A percentile compares a stretch with the other conserved stretches of the same genome.
Evolutionary conservation across 1,140 invertebrate genomes (phyloP).

Genomic region (Leptopilina boulardi): DNA sequence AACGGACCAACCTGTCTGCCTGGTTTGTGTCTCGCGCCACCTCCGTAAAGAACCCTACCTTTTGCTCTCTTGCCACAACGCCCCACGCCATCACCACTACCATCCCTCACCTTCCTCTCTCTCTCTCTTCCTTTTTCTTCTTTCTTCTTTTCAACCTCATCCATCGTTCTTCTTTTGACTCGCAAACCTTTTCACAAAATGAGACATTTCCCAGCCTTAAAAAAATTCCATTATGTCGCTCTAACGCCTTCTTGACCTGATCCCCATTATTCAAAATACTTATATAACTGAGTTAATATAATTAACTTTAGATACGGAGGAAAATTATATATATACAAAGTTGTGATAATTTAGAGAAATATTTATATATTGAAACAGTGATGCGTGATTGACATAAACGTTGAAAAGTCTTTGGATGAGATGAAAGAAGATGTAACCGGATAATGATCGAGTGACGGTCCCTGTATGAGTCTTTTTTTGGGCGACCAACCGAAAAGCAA

Average conservation of each 20-base stretch:
- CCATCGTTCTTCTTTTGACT: not conserved
- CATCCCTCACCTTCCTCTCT: slow-evolving; percentile 15
- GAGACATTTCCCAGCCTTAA: not conserved
- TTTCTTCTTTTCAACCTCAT: not conserved
- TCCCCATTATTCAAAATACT: too few relatives aligned
- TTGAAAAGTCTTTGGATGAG: slow-evolving; percentile 37
- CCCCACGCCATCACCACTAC: slow-evolving; percentile 26
- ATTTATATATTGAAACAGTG: not conserved
- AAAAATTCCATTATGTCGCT: not conserved
- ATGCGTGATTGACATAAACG: slow-evolving; percentile 35
- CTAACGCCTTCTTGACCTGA: not conserved
- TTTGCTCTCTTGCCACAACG: slow-evolving; percentile 29
- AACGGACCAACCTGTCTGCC: slow-evolving; percentile 69
- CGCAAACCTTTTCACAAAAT: not conserved
- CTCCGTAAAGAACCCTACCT: slow-evolving; percentile 54
- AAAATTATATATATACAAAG: not conserved
- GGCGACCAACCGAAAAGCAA: slow-evolving; percentile 26
- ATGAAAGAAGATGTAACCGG: slow-evolving; percentile 47
- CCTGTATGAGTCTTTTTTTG: slow-evolving; percentile 17
- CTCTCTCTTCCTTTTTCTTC: slow-evolving; percentile 14
- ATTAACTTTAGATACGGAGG: too few relatives aligned
- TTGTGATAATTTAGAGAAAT: not conserved
- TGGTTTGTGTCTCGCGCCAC: slow-evolving; percentile 62
- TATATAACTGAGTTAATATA: too few relatives aligned
- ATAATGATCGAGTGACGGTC: slow-evolving; percentile 56